Percentiles rank a stretch among this genome's conserved stretches.
Conservation (phyloP, 2,888 invertebrate genomes). For the Pelosia muscerda region DNA sequence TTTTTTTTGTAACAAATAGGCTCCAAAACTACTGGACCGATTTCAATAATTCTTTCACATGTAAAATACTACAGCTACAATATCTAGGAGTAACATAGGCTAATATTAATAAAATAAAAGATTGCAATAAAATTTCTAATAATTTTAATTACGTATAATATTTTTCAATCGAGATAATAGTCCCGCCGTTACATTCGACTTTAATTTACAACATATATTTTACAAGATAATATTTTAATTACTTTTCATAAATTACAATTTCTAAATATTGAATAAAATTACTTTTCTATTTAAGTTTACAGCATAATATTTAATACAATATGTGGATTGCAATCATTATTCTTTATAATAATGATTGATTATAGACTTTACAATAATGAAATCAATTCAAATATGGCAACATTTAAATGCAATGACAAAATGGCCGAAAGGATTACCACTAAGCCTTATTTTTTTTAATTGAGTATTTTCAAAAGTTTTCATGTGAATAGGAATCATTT, state of each 20-base stretch:
- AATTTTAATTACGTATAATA: constrained; percentile 71
- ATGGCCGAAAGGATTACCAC: constrained; percentile 24
- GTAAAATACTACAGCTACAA: no score
- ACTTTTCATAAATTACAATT: constrained; percentile 58
- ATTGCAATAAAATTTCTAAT: constrained; percentile 55
- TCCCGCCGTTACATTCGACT: constrained; percentile 62
- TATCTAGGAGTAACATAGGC: no score
- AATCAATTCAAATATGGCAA: constrained; percentile 50
- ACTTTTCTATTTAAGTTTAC: constrained; percentile 36
- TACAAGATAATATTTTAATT: constrained; percentile 50
- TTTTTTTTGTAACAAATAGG: no score
- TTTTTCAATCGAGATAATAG: constrained; percentile 55
- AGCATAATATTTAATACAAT: constrained; percentile 30
- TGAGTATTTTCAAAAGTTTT: background rate
- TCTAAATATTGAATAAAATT: constrained; percentile 45
- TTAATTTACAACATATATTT: constrained; percentile 60
- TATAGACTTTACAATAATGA: constrained; percentile 25
- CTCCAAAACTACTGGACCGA: no score
- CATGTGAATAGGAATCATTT: background rate
- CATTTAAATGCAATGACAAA: constrained; percentile 50
- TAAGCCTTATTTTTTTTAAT: background rate
- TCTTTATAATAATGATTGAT: no score
- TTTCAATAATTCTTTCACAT: no score
- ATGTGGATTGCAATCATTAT: constrained; percentile 23
- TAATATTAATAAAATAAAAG: constrained; percentile 45